Percentiles rank a stretch among this genome's conserved stretches.
phyloP scores from a whole-genome alignment of 2,888 invertebrate species.

The Chrysina gloriosa region DNA sequence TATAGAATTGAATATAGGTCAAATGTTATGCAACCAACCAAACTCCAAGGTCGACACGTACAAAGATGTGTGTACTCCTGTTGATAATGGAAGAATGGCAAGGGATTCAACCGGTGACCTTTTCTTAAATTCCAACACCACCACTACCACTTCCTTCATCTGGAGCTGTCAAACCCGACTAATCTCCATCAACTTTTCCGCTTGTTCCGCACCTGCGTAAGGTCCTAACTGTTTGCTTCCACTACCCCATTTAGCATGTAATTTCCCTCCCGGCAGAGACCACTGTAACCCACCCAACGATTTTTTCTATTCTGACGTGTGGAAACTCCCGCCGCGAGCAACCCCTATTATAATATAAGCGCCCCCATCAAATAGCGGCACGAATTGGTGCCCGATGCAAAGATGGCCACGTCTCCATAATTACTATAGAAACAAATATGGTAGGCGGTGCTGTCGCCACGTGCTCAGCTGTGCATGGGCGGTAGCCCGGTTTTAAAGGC shows the following conservation, averaged over 20 bases:
- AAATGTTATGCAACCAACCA: slow-evolving; percentile 35
- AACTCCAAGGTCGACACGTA: slow-evolving; percentile 36
- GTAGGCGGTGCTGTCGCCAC: slow-evolving; percentile 53
- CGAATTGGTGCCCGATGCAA: slow-evolving; percentile 48
- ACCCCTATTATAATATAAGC: slow-evolving; percentile 22
- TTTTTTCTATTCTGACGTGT: slow-evolving; percentile 25
- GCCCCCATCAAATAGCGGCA: slow-evolving; percentile 37
- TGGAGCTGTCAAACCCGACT: background rate
- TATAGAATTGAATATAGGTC: slow-evolving; percentile 33
- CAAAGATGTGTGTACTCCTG: slow-evolving; percentile 7
- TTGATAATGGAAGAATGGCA: background rate
- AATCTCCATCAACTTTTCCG: slow-evolving; percentile 30
- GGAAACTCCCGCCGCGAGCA: slow-evolving; percentile 27
- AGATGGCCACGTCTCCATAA: slow-evolving; percentile 55
- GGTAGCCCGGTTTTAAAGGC: slow-evolving; percentile 51
- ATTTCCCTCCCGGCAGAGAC: slow-evolving; percentile 9
- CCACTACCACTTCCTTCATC: background rate
- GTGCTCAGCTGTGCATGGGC: slow-evolving; percentile 50
- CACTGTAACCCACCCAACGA: slow-evolving; percentile 22
- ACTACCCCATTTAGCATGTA: slow-evolving; percentile 10
- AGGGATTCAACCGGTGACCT: slow-evolving; percentile 15
- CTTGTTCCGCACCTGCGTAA: slow-evolving; percentile 17
- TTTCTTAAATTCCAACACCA: slow-evolving; percentile 13
- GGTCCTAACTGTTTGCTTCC: slow-evolving; percentile 8
- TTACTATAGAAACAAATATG: slow-evolving; percentile 57